Evolutionary conservation across 2,888 invertebrate species (phyloP).

Genomic region (Drosophila yooni): DNA sequence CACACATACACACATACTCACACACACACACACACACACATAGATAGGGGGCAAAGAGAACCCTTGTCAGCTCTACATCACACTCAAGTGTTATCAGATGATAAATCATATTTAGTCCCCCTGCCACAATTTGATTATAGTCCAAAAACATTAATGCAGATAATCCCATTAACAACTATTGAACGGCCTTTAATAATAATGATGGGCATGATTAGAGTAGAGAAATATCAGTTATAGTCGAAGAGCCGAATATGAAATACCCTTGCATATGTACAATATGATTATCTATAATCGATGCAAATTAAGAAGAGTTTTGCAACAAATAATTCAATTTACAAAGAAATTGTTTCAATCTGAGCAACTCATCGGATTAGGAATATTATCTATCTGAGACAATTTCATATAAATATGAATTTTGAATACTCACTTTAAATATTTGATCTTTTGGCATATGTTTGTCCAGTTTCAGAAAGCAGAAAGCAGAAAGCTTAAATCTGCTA

Average conservation of each 20-base stretch:
- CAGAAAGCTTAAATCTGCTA: conserved; percentile 48
- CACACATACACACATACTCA: conserved; percentile 25
- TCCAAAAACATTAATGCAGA: conserved; percentile 63
- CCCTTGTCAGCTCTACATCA: conserved; percentile 59
- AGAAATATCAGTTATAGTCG: neutral
- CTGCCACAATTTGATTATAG: conserved; percentile 25
- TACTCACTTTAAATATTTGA: neutral
- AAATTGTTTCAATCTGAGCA: neutral
- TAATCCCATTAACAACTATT: conserved; percentile 69
- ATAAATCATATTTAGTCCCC: conserved; percentile 66
- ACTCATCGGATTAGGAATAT: neutral
- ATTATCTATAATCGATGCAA: too few relatives aligned
- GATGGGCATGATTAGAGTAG: neutral
- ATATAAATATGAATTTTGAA: neutral
- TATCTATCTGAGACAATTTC: neutral
- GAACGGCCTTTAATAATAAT: conserved; percentile 12
- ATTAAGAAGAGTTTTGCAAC: neutral
- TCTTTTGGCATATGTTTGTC: neutral
- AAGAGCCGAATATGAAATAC: neutral
- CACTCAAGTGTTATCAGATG: conserved; percentile 64
- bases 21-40: conserved; percentile 8
- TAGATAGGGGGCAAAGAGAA: conserved; percentile 14
- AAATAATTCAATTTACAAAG: neutral
- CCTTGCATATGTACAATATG: neutral
- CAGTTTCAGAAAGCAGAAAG: conserved; percentile 26